Conservation (phyloP, 1,140 invertebrate species). For the Conus ventricosus region DNA sequence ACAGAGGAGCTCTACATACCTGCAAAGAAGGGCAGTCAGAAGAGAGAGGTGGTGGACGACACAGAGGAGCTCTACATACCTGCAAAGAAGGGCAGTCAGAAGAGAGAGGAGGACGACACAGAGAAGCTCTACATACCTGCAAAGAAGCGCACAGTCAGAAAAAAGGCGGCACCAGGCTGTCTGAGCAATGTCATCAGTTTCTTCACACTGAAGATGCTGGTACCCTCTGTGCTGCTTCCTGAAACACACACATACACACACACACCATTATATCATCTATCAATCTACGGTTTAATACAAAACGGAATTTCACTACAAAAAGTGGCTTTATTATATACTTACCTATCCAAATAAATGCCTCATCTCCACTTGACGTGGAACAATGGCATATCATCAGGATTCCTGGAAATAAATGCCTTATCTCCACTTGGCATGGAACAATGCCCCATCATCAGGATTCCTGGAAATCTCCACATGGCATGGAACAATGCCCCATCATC, state of each 20-base stretch:
- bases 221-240: neutral
- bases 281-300: neutral
- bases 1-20: no score
- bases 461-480: no score
- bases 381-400: no score
- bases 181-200: conserved; percentile 56
- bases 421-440: no score
- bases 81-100: conserved; percentile 53
- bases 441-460: no score
- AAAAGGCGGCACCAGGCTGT: conserved; percentile 62
- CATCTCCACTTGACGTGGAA: no score
- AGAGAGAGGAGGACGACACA: no score
- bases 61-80: conserved; percentile 26
- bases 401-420: no score
- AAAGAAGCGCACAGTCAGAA: conserved; percentile 56
- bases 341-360: no score
- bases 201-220: conserved; percentile 55
- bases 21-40: no score
- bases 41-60: no score
- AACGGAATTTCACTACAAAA: neutral
- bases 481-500: no score
- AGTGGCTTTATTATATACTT: neutral
- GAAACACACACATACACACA: neutral
- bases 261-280: neutral
- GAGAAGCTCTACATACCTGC: conserved; percentile 59